Base-by-base conservation (phyloP, 2,888 invertebrate genomes). In the Melitaea athalia region DNA sequence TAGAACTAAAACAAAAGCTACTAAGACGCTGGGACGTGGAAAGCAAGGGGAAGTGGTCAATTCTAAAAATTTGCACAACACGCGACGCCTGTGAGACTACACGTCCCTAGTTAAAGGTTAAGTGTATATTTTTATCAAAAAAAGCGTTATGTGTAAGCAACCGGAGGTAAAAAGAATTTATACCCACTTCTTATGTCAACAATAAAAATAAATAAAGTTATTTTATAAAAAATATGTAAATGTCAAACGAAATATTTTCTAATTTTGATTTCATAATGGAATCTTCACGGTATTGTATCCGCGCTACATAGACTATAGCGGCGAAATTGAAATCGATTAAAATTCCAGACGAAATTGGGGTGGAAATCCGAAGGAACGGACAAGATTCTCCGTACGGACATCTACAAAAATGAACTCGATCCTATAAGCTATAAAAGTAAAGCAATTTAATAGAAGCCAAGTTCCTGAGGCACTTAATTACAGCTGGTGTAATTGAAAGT, bases 401-500 rank as follows among this genome's bases (percentile, higher is more conserved):
- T 75, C 74, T 77, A 83, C 84, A 86, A 88, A 89, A 89, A 87
- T 87, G 81, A 81, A 85, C 81, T 76, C 76, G 78, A 86, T 88
- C 79, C 81, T 76, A 82, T 83, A 79, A 85, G 80, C 81, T 80
- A 82, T 79, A 81, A 85, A 89, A 87, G 81, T 85, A 83, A 82
- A 82, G 82, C 84, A 84, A 85, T 89, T 87, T 85, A 85, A 88
- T 88, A 86, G 86, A 84, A 86, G 80, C 75, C 81, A 84, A 82
- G 79, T 85, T 84, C 79, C 74, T 72, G 75, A 81, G 81, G 78
- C 86, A 86, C 86, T 88, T 89, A 89, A 91, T 91, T 91, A 87
- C 85, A 82, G 79, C 79, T 75, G 77, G 78, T 72, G 79, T 88
- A 89, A 89, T 89, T 89, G 88, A 91, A 90, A 89, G 85, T 89